Evolutionary conservation across 2,113 vertebrate species (phyloP), one percentile per base, ranked within the genome.

Genomic region (Callopanchax toddi): DNA sequence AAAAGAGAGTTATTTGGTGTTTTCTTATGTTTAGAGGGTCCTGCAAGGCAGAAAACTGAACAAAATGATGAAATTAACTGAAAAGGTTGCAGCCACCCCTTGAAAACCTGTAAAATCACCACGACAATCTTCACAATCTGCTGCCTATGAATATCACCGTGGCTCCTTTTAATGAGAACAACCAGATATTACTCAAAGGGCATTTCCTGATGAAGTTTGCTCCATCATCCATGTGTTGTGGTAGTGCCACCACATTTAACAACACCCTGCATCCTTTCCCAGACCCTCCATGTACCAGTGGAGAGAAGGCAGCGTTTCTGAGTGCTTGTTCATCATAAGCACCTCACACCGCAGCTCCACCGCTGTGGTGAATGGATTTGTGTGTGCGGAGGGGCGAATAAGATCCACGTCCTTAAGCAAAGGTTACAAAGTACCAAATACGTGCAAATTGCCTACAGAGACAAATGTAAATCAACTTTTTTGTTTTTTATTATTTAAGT

Each of bases 401-500:
- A 32, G 26, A 51, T n/a, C n/a, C 49, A 32, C 25, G 6, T 11
- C 18, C 16, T 32, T 12, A 32, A 51, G 10, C 25, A 32, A 32
- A 32, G 5, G 29, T 32, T 6, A 32, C 29, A 8, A 1, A 32
- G 6, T 32, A 8, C 6, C 6, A 8, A 32, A 32, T 6, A 4
- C 6, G 29, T 32, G 29, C 29, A 32, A 7, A 32, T 32, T 7
- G 10, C 6, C 10, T 3, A 7, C 16, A 34, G 22, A 36, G n/a
- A 23, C 9, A 37, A 53, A 1, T 20, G 2, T 39, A 36, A 62
- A 26, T 59, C 4, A 10, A 6, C 7, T 43, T 32, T 8, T 32
- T 12, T 1, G 11, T 10, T 55, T 58, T 60, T 53, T 60, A 16
- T 53, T 23, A 42, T 62, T n/a, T 48, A 44, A 25, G 43, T 37